Evolutionary conservation across 2,113 vertebrate species (phyloP), one percentile per base, ranked within the genome.

Genomic region (Cephalopterus ornatus): DNA sequence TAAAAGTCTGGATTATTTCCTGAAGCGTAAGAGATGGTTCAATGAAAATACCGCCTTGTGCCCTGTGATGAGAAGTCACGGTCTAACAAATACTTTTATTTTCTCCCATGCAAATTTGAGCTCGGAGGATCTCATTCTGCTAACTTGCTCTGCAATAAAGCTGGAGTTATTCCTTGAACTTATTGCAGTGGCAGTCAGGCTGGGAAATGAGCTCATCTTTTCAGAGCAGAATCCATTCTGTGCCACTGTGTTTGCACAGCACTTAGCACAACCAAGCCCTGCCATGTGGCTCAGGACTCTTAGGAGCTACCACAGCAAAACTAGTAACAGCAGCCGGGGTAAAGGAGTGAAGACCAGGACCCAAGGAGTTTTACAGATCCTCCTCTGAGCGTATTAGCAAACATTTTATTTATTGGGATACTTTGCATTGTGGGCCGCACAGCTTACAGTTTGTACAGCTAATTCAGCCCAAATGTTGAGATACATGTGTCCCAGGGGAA

Each of bases 201-300:
- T 94, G 77, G 82, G 75, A 76, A 76, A 85, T 0, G 1, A 85
- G 50, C 63, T 88, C 75, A 21, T 80, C 75, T 85, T 76, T 75
- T 80, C 42, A 35, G 76, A 70, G 86, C 68, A 84, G 92, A 76
- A 94, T 93, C 94, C 93, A 88, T 90, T 88, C 94, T 86, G 78
- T 77, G 75, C 42, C 2, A 2, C 78, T 39, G 42, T 89, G 85
- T 94, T 96, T 96, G 88, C 89, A 90, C 74, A 88, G 74, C 22
- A 8, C 59, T 85, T 77, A 11, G 81, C 67, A 52, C 53, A 66
- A 24, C 8, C 30, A 27, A 53, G 53, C 58, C 62, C 42, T 33
- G 61, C 73, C 1, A 0, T 33, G 56, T 63, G 73, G 77, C 30
- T 85, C 41, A 50, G 65, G 74, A 32, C n/a, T 58, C 35, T 16